Evolutionary conservation across 2,888 invertebrate species (phyloP).

Genomic region (Agonopterix heracliana): DNA sequence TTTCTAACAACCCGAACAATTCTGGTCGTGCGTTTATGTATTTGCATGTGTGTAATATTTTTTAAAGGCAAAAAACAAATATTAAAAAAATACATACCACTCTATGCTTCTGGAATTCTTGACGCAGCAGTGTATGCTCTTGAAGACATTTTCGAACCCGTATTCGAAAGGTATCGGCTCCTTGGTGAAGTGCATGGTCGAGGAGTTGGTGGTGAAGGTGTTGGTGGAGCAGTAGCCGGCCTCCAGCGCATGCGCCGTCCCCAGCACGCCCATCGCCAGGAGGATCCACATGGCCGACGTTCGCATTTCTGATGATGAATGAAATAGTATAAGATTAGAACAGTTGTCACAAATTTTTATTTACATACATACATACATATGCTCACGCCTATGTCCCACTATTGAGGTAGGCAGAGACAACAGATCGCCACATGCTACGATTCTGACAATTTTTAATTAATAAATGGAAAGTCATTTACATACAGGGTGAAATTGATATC

Average conservation of each 20-base stretch:
- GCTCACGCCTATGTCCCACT: no score
- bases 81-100: conserved; percentile 78
- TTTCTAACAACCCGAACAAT: no score
- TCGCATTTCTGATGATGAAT: conserved; percentile 24
- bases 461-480: no score
- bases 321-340: background rate
- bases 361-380: no score
- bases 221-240: conserved; percentile 77
- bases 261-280: conserved; percentile 36
- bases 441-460: no score
- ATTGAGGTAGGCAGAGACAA: no score
- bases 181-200: conserved; percentile 84
- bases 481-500: no score
- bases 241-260: conserved; percentile 30
- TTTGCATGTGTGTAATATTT: no score
- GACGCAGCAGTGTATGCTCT: conserved; percentile 86
- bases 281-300: conserved; percentile 41
- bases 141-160: conserved; percentile 81
- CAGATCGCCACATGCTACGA: no score
- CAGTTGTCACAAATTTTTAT: no score
- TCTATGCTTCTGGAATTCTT: conserved; percentile 86
- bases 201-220: conserved; percentile 73
- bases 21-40: no score
- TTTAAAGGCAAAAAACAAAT: no score
- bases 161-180: conserved; percentile 82